A percentile compares a stretch with the other conserved stretches of the same genome.
These are phyloP conservation scores for Orthonyx spaldingii DNA, from an alignment of 2,113 vertebrate genomes.

Conservation along the genomic window DNA sequence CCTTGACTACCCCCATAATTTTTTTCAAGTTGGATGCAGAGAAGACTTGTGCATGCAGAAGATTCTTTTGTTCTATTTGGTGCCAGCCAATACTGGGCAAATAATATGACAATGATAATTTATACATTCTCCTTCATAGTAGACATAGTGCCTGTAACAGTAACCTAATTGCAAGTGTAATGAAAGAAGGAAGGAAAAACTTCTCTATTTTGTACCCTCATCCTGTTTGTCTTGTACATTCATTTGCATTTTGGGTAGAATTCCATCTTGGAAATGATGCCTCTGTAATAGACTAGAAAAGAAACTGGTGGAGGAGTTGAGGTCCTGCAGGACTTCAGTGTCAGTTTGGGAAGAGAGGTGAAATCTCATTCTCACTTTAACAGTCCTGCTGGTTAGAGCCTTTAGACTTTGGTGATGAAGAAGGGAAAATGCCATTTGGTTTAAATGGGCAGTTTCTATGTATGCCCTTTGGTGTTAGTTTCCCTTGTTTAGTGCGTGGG, in stretches of 20 bases:
- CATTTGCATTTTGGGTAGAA: neutral
- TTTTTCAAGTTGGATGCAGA: neutral
- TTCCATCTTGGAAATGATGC: neutral
- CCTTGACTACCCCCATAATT: neutral
- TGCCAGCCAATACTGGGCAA: neutral
- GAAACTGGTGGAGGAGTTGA: neutral
- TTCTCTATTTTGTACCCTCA: neutral
- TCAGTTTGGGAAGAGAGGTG: neutral
- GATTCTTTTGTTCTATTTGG: neutral
- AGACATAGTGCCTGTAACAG: neutral
- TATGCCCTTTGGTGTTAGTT: slow-evolving; percentile 7
- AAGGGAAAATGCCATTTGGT: neutral
- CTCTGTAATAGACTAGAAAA: neutral
- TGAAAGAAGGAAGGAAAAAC: neutral
- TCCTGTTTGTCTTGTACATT: neutral
- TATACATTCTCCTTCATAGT: neutral
- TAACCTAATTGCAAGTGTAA: neutral
- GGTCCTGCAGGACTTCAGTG: neutral
- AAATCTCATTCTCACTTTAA: neutral
- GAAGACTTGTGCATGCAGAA: neutral
- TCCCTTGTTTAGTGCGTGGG: slow-evolving; percentile 12
- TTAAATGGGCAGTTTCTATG: slow-evolving; percentile 4
- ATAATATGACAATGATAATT: neutral
- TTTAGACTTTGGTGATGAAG: neutral
- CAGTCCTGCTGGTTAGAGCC: neutral